Evolutionary conservation across 35 echinoderm and acorn worm species (phyloP), one percentile per base, ranked within the genome.

Genomic region (Amphiura filiformis): DNA sequence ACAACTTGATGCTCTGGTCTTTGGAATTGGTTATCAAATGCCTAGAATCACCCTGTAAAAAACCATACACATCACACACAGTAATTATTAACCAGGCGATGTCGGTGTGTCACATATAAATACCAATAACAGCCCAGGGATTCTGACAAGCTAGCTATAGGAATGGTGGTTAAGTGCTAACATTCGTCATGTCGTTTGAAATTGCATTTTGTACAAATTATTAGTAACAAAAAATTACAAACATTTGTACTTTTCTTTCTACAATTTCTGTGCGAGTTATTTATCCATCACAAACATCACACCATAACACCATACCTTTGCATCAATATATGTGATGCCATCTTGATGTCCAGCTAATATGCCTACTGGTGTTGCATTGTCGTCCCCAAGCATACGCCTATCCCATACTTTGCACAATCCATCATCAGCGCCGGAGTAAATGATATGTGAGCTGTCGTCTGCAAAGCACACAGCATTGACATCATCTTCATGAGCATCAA

Each of bases 331-430:
- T 38, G 96, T 94, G 83, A 98, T 82, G 39, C 96, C 96, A 84
- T 98, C 96, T 35, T 80, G 87, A 77, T 98, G 96, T 23, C 96
- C 96, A 36, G 96, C 96, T 22, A 98, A 76, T 15, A 56, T 84
- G 1, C 96, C 96, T 0, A 98, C 93, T n/a, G 93, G 96, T 36
- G 56, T 38, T 13, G 89, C 78, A 31, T 35, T 75, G 12, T 80
- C 57, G 20, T 98, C 96, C 76, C 83, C 88, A 79, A 98, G 76
- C 76, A 80, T 94, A 31, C 96, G 81, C 15, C 96, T 75, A 39
- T 98, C 96, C 96, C 96, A 98, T 0, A 98, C 96, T 36, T 88
- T 92, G 87, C 96, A 98, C 26, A 98, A 30, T 1, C 96, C 96
- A 88, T 98, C 96, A 77, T 98, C 96, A 34, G 86, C 96, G 1